These are phyloP conservation scores for Dynastes tityus DNA, from an alignment of 2,888 invertebrate genomes.

Conservation along the genomic window DNA sequence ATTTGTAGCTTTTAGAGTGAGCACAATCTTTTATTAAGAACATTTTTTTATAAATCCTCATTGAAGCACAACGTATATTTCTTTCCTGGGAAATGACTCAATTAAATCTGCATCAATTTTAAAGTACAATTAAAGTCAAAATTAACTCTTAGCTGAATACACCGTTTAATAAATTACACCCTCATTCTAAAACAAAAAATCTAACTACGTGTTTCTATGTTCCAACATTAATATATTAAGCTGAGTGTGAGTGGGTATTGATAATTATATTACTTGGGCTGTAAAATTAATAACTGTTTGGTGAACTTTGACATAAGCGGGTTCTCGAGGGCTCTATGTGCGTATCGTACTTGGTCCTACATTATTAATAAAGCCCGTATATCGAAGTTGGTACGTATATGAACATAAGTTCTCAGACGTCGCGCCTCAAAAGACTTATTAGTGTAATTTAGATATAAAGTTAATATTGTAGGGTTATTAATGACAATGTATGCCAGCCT, in stretches of 20 bases:
- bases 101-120: no score
- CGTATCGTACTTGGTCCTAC: neutral
- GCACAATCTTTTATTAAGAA: no score
- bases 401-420: neutral
- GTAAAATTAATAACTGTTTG: constrained; percentile 4
- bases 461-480: neutral
- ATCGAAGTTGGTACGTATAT: neutral
- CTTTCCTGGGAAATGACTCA: no score
- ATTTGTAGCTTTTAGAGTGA: no score
- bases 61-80: no score
- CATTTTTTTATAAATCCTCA: no score
- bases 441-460: constrained; percentile 7
- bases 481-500: neutral
- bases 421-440: neutral
- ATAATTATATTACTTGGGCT: neutral
- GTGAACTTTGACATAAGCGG: constrained; percentile 4
- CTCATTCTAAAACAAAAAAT: neutral
- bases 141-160: no score
- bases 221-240: neutral
- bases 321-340: neutral
- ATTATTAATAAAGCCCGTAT: neutral
- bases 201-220: no score
- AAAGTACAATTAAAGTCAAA: no score
- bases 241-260: neutral
- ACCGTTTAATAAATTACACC: neutral